A percentile compares a stretch with the other conserved stretches of the same genome.
Evolutionary conservation across 2,113 vertebrate species (phyloP).

Genomic region (Tamias sibiricus): DNA sequence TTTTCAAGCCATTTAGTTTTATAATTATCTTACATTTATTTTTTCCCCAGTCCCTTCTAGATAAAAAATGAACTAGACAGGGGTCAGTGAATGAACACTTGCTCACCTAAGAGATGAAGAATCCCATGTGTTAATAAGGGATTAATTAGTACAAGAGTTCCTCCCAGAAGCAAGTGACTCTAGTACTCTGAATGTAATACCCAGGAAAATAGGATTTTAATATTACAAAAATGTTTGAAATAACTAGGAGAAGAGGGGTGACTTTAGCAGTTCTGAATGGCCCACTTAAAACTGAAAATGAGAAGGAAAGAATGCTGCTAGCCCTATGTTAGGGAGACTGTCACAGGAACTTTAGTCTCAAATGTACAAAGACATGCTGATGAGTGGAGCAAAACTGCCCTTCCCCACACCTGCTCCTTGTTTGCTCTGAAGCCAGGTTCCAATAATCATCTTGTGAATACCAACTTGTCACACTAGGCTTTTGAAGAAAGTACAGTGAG

Average conservation of each 20-base stretch:
- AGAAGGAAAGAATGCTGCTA: conserved; percentile 67
- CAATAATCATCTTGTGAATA: not conserved
- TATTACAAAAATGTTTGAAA: conserved; percentile 58
- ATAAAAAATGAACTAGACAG: conserved; percentile 46
- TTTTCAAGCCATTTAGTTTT: not conserved
- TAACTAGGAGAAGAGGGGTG: conserved; percentile 51
- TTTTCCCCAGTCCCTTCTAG: not conserved
- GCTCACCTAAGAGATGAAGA: not conserved
- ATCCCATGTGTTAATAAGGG: conserved; percentile 46
- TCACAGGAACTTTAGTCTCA: not conserved
- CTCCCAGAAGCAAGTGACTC: conserved; percentile 43
- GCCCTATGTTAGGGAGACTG: not conserved
- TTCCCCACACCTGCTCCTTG: not conserved
- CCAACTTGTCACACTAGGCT: not conserved
- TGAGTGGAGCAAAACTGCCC: not conserved
- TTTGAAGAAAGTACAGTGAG: not conserved
- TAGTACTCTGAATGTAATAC: conserved; percentile 34
- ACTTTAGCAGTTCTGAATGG: conserved; percentile 33
- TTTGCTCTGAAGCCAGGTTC: not conserved
- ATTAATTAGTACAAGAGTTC: conserved; percentile 52
- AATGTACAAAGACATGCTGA: not conserved
- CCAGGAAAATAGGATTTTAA: conserved; percentile 41
- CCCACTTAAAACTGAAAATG: conserved; percentile 62
- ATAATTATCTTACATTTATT: conserved; percentile 9
- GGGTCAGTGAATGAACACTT: conserved; percentile 46